Evolutionary conservation across 2,113 vertebrate species (phyloP).

Genomic region (Ranitomeya imitator): DNA sequence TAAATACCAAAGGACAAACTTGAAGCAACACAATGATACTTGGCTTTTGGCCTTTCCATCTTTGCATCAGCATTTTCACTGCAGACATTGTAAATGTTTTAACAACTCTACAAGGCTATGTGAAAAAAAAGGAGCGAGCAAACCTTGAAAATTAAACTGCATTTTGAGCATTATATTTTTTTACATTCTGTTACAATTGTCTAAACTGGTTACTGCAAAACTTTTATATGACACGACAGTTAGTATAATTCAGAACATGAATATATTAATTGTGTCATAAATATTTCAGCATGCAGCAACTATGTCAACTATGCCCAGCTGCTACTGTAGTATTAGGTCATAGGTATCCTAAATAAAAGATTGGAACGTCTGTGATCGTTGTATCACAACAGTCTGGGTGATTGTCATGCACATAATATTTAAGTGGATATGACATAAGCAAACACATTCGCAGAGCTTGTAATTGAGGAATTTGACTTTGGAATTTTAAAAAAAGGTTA

Average conservation of each 20-base stretch:
- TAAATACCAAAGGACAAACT: conserved; percentile 67
- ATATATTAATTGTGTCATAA: conserved; percentile 40
- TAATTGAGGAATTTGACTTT: not conserved
- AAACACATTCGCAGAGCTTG: not conserved
- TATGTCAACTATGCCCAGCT: conserved; percentile 30
- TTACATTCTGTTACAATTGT: not conserved
- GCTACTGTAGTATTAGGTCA: conserved; percentile 30
- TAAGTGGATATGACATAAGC: not conserved
- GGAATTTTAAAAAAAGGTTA: not conserved
- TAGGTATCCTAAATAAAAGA: conserved; percentile 17
- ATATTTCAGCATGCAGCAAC: conserved; percentile 37
- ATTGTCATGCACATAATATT: not conserved
- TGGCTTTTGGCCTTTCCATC: conserved; percentile 60
- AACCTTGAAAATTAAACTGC: not conserved
- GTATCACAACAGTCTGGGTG: not conserved
- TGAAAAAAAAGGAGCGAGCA: conserved; percentile 45
- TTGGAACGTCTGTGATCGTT: conserved; percentile 13
- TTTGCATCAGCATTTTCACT: conserved; percentile 67
- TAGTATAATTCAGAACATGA: conserved; percentile 14
- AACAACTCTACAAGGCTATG: conserved; percentile 65
- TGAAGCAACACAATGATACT: conserved; percentile 64
- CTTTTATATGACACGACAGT: conserved; percentile 44
- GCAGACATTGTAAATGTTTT: conserved; percentile 70
- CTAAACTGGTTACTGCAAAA: not conserved
- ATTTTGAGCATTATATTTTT: not conserved